Conservation (phyloP, 2,797 vertebrate species). For the Tokudaia muenninki region DNA sequence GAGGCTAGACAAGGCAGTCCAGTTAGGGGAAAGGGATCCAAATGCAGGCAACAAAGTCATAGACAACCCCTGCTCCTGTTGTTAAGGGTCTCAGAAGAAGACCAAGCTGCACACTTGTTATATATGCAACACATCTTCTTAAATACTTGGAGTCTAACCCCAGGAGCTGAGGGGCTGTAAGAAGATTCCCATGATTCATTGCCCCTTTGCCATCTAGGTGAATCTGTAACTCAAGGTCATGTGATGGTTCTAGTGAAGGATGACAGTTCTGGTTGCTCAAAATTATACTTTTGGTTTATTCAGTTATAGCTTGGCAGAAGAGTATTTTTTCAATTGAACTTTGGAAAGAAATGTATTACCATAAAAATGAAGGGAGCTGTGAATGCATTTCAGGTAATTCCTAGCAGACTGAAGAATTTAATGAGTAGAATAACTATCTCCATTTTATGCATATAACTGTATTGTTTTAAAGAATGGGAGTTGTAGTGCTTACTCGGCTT, state of each 20-base stretch:
- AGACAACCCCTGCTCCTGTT: background rate
- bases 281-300: background rate
- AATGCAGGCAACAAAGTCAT: background rate
- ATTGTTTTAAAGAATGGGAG: background rate
- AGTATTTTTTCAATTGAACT: background rate
- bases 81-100: background rate
- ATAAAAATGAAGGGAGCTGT: background rate
- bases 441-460: background rate
- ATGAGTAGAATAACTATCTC: background rate
- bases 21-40: background rate
- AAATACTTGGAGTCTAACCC: background rate
- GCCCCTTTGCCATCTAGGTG: accelerated
- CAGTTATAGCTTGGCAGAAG: background rate
- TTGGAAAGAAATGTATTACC: background rate
- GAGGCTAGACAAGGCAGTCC: too few relatives aligned
- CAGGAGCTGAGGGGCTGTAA: background rate
- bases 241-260: background rate
- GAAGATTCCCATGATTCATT: background rate
- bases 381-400: background rate
- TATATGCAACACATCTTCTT: background rate
- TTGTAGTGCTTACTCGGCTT: background rate
- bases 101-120: background rate
- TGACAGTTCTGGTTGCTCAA: background rate
- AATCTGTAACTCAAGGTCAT: background rate
- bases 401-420: background rate